phyloP scores from a whole-genome alignment of 2,888 invertebrate species.

The Synanthedon formicaeformis region DNA sequence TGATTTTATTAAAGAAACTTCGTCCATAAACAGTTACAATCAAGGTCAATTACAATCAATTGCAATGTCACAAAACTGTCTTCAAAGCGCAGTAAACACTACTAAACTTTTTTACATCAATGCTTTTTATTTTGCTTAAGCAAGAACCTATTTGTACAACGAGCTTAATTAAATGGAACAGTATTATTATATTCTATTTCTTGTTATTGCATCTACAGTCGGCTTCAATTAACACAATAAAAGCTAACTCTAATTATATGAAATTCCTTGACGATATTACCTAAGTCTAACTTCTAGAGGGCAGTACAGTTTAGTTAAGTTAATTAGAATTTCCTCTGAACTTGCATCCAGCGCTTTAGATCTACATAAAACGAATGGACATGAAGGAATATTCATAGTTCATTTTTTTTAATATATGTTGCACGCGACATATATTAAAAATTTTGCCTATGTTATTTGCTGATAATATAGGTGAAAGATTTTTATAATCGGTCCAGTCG shows the following conservation, averaged over 20 bases:
- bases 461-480: background rate
- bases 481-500: background rate
- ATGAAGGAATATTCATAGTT: background rate
- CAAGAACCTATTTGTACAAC: too few relatives aligned
- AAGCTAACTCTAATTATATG: background rate
- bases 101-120: too few relatives aligned
- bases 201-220: background rate
- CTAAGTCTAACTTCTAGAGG: constrained; percentile 11
- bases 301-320: constrained; percentile 41
- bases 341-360: constrained; percentile 18
- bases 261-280: background rate
- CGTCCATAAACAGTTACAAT: too few relatives aligned
- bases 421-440: too few relatives aligned
- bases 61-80: too few relatives aligned
- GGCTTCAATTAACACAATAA: background rate
- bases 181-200: too few relatives aligned
- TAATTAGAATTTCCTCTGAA: constrained; percentile 44
- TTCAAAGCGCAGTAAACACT: too few relatives aligned
- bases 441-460: too few relatives aligned
- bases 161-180: too few relatives aligned
- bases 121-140: too few relatives aligned
- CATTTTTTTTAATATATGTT: background rate
- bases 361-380: background rate
- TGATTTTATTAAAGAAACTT: too few relatives aligned
- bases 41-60: too few relatives aligned